phyloP scores from a whole-genome alignment of 2,797 vertebrate species.

The Leucoraja ocellata region DNA sequence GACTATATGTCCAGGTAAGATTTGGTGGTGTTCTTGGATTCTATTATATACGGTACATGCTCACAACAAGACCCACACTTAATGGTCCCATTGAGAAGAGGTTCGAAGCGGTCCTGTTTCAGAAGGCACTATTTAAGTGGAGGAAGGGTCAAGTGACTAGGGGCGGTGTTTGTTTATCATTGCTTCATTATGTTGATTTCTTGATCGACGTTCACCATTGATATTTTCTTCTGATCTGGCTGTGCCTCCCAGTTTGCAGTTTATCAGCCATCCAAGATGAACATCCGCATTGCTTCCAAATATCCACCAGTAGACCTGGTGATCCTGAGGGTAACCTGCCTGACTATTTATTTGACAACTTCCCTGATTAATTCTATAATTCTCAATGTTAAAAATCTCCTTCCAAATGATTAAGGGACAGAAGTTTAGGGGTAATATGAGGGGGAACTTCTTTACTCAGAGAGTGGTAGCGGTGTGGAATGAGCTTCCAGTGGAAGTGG shows the following conservation, averaged over 20 bases:
- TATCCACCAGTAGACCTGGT: not conserved
- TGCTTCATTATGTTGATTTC: not conserved
- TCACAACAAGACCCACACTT: not conserved
- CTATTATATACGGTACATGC: no score
- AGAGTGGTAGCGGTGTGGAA: no score
- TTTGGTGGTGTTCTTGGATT: not conserved
- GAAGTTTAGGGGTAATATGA: no score
- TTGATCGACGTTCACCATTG: not conserved
- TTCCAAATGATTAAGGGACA: not conserved
- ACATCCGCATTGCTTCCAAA: not conserved
- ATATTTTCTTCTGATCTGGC: not conserved
- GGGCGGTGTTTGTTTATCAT: not conserved
- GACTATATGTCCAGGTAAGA: slow-evolving; percentile 87
- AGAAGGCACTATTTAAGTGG: not conserved
- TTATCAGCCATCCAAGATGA: not conserved
- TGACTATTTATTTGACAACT: not conserved
- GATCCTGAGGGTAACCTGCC: not conserved
- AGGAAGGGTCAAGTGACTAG: no score
- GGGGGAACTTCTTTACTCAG: no score
- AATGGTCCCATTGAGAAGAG: no score
- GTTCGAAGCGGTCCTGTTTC: no score
- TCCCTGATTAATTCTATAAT: not conserved
- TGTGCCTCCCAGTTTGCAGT: not conserved
- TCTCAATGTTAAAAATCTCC: not conserved
- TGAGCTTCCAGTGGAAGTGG: no score